Base-by-base conservation (phyloP, 2,888 invertebrate species). In the Luperina testacea region DNA sequence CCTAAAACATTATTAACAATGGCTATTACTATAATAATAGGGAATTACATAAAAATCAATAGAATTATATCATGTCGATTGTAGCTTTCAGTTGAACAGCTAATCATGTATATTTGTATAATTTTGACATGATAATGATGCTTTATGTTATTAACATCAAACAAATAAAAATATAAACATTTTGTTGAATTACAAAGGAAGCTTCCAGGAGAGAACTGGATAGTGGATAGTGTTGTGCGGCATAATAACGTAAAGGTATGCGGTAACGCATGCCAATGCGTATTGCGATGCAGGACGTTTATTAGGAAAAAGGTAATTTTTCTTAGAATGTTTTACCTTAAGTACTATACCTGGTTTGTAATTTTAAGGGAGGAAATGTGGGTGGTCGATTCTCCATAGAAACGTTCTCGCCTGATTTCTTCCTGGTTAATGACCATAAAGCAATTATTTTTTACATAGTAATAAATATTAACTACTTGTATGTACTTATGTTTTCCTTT, bases 121-220 rank as follows among this genome's bases (percentile, higher is more conserved):
- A 69, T 81, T 17, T 81, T 72, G 72, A 73, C 69, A 51, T 72
- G 15, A 51, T 73, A 81, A 71, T 81, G 13, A 81, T 63, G 13
- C 11, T 13, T 45, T 65, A 15, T 17, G 48, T 81, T 64, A 59
- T n/a, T 24, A 11, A 51, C 2, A 51, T 7, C 2, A 2, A 51
- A 57, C 27, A 17, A 27, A 32, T 61, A 32, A 32, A 8, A 17
- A 3, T 8, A 17, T 32, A 3, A 32, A 32, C 32, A 32, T 32
- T 32, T 1, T 63, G 17, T 73, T 45, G 17, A 59, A 48, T 48
- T 9, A n/a, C 2, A 42, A n/a, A 32, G 17, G 9, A 20, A 32
- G 4, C 17, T 70, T 57, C n/a, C 6, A 17, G 11, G 3, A 5
- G 1, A 9, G 17, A 57, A 42, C 3, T 32, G 1, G 1, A n/a